Base-by-base conservation (phyloP, 1,140 invertebrate genomes). In the Linepithema humile region DNA sequence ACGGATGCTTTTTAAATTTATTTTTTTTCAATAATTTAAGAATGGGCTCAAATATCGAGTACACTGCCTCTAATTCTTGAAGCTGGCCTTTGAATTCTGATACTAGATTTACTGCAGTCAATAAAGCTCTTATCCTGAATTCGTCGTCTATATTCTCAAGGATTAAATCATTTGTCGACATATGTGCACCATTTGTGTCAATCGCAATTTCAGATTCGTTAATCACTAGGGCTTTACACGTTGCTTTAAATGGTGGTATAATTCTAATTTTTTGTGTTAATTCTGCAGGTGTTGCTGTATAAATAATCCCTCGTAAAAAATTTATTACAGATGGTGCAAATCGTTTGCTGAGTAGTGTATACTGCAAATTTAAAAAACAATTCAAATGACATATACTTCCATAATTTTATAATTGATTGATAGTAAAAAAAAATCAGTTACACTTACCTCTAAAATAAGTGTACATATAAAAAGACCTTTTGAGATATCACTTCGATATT, bases 381-480 rank as follows among this genome's bases (percentile, higher is more conserved):
- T 80, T 69, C 43, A 32, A 50, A 67, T 38, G 17, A 0, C 17
- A 40, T 40, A 9, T 0, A 26, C 1, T 55, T 55, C 3, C 0
- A 7, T 5, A 60, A 53, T 26, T 45, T 43, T 53, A 55, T 3
- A 5, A 57, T 35, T 50, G 80, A 72, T 50, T 20, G 82, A 62
- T 83, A n/a, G 29, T 78, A 85, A 85, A 91, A 45, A 84, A 57
- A 77, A 59, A 82, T 55, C 23, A 70, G 29, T 2, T 70, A 55
- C 73, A 57, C 32, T 91, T 93, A 97, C 96, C 94, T 98, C 97
- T 90, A 97, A 93, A 50, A 97, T 94, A 57, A 98, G 91, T 2
- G 96, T 96, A 32, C 95, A 95, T 60, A 98, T 82, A 90, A 98
- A 98, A 29, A 98, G 92, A n/a, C 98, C 97, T 92, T 95, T 96